Conservation (phyloP, 2,113 vertebrate species). For the Heloderma charlesbogerti region DNA sequence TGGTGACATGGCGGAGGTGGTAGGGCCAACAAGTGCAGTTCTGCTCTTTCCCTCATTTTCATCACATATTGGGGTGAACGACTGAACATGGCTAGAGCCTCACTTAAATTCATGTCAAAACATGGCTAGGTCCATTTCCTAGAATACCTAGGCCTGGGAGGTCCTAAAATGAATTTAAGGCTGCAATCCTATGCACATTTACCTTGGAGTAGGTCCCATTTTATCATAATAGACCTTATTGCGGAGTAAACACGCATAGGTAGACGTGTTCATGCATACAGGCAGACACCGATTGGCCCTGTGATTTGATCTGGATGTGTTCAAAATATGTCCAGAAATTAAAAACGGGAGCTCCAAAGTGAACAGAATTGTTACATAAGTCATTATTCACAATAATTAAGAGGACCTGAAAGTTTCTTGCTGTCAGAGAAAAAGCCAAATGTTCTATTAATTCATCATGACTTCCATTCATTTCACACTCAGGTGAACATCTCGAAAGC, state of each 20-base stretch:
- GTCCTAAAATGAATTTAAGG: neutral
- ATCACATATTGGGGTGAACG: neutral
- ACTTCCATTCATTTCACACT: slow-evolving; percentile 10
- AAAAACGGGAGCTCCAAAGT: neutral
- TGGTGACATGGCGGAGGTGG: neutral
- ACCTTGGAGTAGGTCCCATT: neutral
- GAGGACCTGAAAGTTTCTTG: neutral
- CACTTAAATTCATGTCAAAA: neutral
- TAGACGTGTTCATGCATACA: neutral
- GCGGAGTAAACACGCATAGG: no score
- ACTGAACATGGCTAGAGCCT: neutral
- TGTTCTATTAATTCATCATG: neutral
- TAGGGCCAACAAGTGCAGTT: neutral
- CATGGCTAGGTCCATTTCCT: neutral
- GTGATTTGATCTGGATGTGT: neutral
- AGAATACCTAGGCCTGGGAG: neutral
- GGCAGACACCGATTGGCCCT: neutral
- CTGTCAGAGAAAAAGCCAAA: neutral
- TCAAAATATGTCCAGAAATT: neutral
- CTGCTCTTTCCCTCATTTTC: neutral
- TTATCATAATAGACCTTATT: no score
- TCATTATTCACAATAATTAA: slow-evolving; percentile 6
- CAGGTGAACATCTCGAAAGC: slow-evolving; percentile 15
- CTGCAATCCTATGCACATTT: neutral
- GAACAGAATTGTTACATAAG: neutral